These are phyloP conservation scores for Oryctes rhinoceros DNA, from an alignment of 1,140 invertebrate genomes.

Conservation along the genomic window DNA sequence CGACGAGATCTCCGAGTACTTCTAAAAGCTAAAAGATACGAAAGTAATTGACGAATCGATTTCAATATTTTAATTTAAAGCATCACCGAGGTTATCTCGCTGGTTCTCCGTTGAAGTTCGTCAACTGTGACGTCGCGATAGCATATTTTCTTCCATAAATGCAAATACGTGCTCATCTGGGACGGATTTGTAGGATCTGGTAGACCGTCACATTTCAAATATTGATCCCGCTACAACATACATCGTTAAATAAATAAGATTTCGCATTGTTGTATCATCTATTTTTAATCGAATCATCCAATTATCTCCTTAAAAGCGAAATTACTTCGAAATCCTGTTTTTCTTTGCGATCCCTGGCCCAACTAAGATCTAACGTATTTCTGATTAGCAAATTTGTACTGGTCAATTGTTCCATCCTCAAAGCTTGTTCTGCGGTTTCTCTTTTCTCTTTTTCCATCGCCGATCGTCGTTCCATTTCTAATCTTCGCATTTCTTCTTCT, in stretches of 20 bases:
- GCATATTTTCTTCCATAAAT: constrained; percentile 66
- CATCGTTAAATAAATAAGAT: background rate
- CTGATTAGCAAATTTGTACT: constrained; percentile 43
- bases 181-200: constrained; percentile 67
- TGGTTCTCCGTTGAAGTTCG: constrained; percentile 56
- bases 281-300: no score
- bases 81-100: constrained; percentile 60
- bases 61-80: background rate
- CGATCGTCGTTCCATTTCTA: constrained; percentile 45
- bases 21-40: constrained; percentile 58
- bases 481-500: constrained; percentile 58
- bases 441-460: constrained; percentile 53
- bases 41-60: background rate
- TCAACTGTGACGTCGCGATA: constrained; percentile 60
- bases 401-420: constrained; percentile 52
- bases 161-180: constrained; percentile 70
- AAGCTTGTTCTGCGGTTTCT: constrained; percentile 50
- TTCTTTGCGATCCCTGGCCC: constrained; percentile 1
- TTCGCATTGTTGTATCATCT: no score
- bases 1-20: constrained; percentile 61
- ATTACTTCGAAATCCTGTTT: background rate
- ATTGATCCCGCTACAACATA: constrained; percentile 67
- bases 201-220: constrained; percentile 69
- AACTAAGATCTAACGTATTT: constrained; percentile 42
- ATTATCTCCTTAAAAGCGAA: background rate